Conservation (phyloP, 2,113 vertebrate species). For the Dolichallabes microphthalmus region DNA sequence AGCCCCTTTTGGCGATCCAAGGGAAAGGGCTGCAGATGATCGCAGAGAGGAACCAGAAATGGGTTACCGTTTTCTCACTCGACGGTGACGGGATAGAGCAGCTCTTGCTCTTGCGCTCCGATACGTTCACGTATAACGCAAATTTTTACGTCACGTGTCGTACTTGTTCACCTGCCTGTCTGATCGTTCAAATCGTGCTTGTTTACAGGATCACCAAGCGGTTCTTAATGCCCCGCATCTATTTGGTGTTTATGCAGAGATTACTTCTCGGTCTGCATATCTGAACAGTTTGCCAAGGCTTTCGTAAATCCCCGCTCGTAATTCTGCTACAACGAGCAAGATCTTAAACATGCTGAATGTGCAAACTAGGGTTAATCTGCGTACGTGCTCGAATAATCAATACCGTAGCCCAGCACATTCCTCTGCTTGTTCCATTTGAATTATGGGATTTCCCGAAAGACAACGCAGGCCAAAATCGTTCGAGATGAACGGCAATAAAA, state of each 20-base stretch:
- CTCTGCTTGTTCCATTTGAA: constrained; percentile 31
- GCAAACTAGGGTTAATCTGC: constrained; percentile 30
- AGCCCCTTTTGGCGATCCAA: constrained; percentile 3
- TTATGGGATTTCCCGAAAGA: constrained; percentile 28
- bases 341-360: not conserved
- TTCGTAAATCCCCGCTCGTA: not conserved
- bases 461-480: constrained; percentile 45
- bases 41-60: constrained; percentile 19
- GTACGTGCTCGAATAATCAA: constrained; percentile 42
- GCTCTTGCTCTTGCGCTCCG: not conserved
- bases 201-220: not conserved
- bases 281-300: not conserved
- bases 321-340: not conserved
- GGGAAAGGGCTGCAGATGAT: constrained; percentile 13
- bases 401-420: constrained; percentile 3
- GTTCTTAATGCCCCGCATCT: not conserved
- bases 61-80: constrained; percentile 1
- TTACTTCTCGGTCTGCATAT: not conserved
- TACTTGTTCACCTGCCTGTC: constrained; percentile 20
- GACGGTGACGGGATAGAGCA: not conserved
- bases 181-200: not conserved
- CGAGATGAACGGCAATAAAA: constrained; percentile 46
- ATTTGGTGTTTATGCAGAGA: not conserved
- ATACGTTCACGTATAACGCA: constrained; percentile 2
- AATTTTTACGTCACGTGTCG: not conserved